Evolutionary conservation across 2,113 vertebrate genomes (phyloP).

Genomic region (Callithrix jacchus): DNA sequence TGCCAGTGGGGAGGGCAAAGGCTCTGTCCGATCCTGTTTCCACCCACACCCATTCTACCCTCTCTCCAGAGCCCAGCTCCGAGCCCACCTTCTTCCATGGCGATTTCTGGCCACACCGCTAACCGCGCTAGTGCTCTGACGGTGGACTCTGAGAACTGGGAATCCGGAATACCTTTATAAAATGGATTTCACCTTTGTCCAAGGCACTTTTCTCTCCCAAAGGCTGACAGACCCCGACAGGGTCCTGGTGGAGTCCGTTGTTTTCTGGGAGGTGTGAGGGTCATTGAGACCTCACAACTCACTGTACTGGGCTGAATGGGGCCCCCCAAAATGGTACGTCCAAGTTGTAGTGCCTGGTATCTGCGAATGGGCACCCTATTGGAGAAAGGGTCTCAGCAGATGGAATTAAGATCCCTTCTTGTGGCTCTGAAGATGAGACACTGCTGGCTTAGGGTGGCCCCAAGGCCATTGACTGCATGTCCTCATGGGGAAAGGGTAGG

Average conservation of each 20-base stretch:
- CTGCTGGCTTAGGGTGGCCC: neutral
- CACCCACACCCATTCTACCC: neutral
- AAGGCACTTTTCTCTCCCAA: neutral
- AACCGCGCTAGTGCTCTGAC: neutral
- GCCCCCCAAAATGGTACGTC: rapidly evolving
- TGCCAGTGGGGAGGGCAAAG: neutral
- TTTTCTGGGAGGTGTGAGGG: neutral
- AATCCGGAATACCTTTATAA: neutral
- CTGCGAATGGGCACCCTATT: neutral
- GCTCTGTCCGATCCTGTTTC: neutral
- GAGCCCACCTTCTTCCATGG: neutral
- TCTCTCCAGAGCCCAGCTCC: neutral
- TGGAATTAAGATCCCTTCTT: neutral
- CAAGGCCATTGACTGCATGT: neutral
- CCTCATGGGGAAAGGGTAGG: neutral
- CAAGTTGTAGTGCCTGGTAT: neutral
- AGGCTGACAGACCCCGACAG: too few relatives aligned
- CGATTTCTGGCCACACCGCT: neutral
- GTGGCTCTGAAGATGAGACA: neutral
- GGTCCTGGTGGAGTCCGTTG: too few relatives aligned
- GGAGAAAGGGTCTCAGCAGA: neutral
- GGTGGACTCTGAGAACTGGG: neutral
- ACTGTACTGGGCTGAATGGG: neutral
- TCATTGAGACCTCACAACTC: neutral
- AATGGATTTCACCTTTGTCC: neutral